Evolutionary conservation across 2,113 vertebrate species (phyloP).

Genomic region (Sylvietta virens): DNA sequence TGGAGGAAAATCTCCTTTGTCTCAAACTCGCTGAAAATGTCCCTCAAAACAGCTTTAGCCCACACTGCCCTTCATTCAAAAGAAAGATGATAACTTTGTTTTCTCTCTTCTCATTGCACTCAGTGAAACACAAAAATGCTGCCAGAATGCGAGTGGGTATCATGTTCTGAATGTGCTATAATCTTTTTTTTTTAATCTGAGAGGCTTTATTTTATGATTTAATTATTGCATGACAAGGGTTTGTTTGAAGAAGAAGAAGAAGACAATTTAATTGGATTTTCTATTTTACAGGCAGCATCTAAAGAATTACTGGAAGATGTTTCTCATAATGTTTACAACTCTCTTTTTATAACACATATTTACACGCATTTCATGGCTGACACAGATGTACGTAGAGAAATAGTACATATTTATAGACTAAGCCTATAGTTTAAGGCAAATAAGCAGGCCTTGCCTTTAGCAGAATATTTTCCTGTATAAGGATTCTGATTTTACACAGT

Average conservation of each 20-base stretch:
- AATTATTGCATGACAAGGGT: not conserved
- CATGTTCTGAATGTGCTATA: not conserved
- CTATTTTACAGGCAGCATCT: not conserved
- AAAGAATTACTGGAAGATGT: constrained; percentile 12
- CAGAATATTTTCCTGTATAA: not conserved
- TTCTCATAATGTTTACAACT: not conserved
- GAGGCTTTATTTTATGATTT: not conserved
- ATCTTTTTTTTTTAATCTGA: not conserved
- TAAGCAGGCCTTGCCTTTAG: not conserved
- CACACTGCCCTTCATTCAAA: not conserved
- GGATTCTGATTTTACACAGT: constrained; percentile 12
- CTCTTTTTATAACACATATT: not conserved
- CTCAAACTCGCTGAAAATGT: not conserved
- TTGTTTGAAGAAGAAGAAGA: not conserved
- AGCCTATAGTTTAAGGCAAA: not conserved
- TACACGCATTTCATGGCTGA: not conserved
- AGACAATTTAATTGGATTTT: not conserved
- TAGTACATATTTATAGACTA: not conserved
- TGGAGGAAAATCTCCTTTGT: not conserved
- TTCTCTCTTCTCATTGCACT: not conserved
- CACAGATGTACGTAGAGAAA: not conserved
- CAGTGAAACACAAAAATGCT: not conserved
- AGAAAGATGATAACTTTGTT: not conserved
- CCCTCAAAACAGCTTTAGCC: not conserved
- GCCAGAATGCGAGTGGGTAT: not conserved